Evolutionary conservation across 2,797 vertebrate genomes (phyloP), one percentile per base, ranked within the genome.

Genomic region (Dendrocincla tyrannina): DNA sequence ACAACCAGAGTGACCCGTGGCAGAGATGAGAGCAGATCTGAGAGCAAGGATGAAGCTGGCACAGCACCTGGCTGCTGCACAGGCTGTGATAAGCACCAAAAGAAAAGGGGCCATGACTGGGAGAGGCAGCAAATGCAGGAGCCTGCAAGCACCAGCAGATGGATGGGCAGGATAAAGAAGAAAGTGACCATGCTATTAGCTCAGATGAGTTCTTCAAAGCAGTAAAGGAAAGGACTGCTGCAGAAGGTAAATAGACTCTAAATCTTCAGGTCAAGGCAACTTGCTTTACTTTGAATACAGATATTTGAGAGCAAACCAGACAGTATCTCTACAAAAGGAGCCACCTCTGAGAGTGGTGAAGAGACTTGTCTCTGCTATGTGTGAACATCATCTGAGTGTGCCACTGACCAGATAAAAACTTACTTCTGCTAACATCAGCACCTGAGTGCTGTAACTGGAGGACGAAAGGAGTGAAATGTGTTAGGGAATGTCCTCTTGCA

Each of bases 191-290:
- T 19, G 44, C 66, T 88, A 77, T 92, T 91, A 95, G 78, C 82
- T 89, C 68, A 49, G 87, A 55, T 35, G 87, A 73, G 63, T 59
- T 83, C 87, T 94, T 96, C 95, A 96, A 95, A 96, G 80, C 58
- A 68, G 19, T 0, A 2, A 60, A 53, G 86, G 81, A 37, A 68
- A 41, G 74, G 30, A 72, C 64, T 83, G 78, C 78, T 82, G 59
- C 64, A 93, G 87, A 80, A 92, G 89, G 89, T 14, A 78, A 85
- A 79, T 0, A 7, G 66, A 28, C 88, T 79, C 49, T 52, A 87
- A 93, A 85, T 85, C 72, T 80, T 53, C 88, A 63, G 87, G 85
- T 56, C 85, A 82, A 74, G 55, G 56, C 81, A 70, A 63, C 59
- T 70, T 28, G 75, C 60, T 85, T 80, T 76, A 5, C 75, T 80